Conservation (phyloP, 2,797 vertebrate species). For the Coreius guichenoti region DNA sequence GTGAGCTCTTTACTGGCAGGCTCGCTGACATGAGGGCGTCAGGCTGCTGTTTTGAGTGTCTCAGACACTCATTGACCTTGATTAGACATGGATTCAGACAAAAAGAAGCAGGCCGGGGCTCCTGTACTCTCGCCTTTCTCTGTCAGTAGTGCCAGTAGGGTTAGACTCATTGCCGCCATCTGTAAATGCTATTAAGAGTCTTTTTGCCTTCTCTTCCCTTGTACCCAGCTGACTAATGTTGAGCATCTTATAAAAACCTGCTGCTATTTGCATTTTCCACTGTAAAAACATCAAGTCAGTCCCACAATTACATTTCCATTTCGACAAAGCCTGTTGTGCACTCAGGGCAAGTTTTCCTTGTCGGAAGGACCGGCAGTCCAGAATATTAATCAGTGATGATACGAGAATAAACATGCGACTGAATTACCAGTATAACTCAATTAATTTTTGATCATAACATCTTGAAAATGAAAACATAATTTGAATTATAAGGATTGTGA, state of each 20-base stretch:
- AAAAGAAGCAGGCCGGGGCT: slow-evolving; percentile 56
- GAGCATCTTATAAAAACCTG: slow-evolving; percentile 72
- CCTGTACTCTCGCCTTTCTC: neutral
- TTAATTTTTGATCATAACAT: neutral
- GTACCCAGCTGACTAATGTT: slow-evolving; percentile 67
- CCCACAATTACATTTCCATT: slow-evolving; percentile 63
- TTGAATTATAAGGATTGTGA: neutral
- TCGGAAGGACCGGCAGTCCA: neutral
- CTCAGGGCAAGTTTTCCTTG: neutral
- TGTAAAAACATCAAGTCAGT: slow-evolving; percentile 65
- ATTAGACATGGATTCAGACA: slow-evolving; percentile 66
- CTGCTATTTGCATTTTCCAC: slow-evolving; percentile 75
- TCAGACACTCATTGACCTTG: slow-evolving; percentile 60
- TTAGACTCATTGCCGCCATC: slow-evolving; percentile 67
- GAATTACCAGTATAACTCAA: neutral
- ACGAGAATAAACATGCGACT: neutral
- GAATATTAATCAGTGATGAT: slow-evolving; percentile 1
- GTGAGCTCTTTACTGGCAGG: slow-evolving; percentile 1
- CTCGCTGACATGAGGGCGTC: slow-evolving; percentile 5
- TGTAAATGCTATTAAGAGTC: slow-evolving; percentile 72
- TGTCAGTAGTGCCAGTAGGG: slow-evolving; percentile 45
- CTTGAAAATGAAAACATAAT: neutral
- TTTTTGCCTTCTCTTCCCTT: slow-evolving; percentile 62
- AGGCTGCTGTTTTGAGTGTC: slow-evolving; percentile 47
- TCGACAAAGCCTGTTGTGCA: slow-evolving; percentile 47